Evolutionary conservation across 1,140 invertebrate genomes (phyloP).

Genomic region (Pentalonia nigronervosa): DNA sequence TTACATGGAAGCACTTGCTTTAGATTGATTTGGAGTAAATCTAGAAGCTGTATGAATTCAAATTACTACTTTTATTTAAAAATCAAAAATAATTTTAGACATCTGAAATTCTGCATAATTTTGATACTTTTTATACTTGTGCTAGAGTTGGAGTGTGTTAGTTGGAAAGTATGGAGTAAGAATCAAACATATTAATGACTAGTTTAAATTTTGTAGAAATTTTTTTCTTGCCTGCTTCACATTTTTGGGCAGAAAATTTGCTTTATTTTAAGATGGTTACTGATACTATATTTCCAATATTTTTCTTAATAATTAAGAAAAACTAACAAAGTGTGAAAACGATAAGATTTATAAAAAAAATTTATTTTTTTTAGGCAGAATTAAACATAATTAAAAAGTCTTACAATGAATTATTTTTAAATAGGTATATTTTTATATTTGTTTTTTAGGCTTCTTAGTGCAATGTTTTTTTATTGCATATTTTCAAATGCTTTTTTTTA

Average conservation of each 20-base stretch:
- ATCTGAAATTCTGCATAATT: too few relatives aligned
- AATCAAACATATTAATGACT: neutral
- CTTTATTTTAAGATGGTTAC: neutral
- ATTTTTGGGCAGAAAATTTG: neutral
- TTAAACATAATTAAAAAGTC: too few relatives aligned
- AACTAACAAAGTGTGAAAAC: neutral
- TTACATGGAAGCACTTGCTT: conserved; percentile 76
- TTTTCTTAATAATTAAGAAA: neutral
- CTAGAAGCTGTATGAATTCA: conserved; percentile 69
- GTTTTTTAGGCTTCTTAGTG: too few relatives aligned
- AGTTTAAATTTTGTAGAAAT: neutral
- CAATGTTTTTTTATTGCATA: too few relatives aligned
- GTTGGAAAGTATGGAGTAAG: neutral
- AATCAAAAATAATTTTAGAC: neutral
- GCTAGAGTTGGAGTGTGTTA: too few relatives aligned
- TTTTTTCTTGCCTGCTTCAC: neutral
- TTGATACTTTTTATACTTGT: too few relatives aligned
- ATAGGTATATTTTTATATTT: too few relatives aligned
- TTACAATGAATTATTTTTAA: too few relatives aligned
- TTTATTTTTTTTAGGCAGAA: too few relatives aligned
- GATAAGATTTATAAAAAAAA: too few relatives aligned
- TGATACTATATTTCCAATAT: neutral
- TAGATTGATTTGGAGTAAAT: conserved; percentile 84
- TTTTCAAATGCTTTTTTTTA: too few relatives aligned
- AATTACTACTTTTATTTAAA: neutral